Conservation (phyloP, 2,888 invertebrate species). For the Digitonthophagus gazella region DNA sequence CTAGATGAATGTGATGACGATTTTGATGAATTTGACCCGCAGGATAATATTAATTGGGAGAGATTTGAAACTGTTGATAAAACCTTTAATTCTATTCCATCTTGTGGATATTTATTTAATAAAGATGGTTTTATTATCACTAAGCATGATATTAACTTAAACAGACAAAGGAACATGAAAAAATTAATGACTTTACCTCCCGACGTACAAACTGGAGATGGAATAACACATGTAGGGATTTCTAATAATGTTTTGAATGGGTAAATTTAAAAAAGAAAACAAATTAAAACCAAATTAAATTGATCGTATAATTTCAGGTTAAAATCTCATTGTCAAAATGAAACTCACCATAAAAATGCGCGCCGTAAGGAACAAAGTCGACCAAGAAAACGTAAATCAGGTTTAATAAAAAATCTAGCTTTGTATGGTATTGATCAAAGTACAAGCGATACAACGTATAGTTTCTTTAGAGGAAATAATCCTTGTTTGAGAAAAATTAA, state of each 20-base stretch:
- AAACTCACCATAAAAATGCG: not conserved
- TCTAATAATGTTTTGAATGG: slow-evolving; percentile 76
- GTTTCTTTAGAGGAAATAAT: not conserved
- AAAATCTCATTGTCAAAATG: slow-evolving; percentile 1
- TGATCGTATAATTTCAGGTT: slow-evolving; percentile 6
- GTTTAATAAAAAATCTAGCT: not conserved
- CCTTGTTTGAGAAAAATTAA: slow-evolving; percentile 59
- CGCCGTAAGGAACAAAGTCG: not conserved
- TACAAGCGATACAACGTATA: not conserved
- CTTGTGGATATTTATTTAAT: slow-evolving; percentile 66
- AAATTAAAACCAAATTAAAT: too few relatives aligned
- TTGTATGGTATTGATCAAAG: not conserved
- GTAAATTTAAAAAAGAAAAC: too few relatives aligned
- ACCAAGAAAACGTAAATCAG: not conserved
- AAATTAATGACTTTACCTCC: slow-evolving; percentile 89
- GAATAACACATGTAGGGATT: slow-evolving; percentile 79
- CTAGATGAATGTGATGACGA: slow-evolving; percentile 52
- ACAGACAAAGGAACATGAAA: slow-evolving; percentile 82
- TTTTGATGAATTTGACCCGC: slow-evolving; percentile 54
- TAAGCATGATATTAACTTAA: slow-evolving; percentile 86
- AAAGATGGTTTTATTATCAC: slow-evolving; percentile 76
- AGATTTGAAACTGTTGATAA: slow-evolving; percentile 73
- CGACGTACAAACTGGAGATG: slow-evolving; percentile 81
- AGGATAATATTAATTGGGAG: slow-evolving; percentile 68
- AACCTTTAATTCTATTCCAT: slow-evolving; percentile 67